Evolutionary conservation across 2,113 vertebrate genomes (phyloP).

Genomic region (Notothenia coriiceps): DNA sequence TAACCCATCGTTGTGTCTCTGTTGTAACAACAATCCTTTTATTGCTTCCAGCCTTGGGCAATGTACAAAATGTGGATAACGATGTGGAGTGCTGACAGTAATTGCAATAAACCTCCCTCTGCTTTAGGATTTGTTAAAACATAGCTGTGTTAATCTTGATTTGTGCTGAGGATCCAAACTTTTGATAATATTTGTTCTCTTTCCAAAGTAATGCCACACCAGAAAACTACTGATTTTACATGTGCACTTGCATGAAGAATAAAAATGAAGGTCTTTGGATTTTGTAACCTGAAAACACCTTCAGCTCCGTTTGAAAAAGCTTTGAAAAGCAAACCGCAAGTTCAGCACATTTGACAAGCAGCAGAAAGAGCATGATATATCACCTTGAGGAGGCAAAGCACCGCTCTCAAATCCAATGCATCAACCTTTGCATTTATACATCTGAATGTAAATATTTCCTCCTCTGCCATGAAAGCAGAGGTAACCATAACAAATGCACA

Average conservation of each 20-base stretch:
- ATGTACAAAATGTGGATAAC: constrained; percentile 11
- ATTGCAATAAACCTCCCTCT: constrained; percentile 35
- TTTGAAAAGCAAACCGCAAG: constrained; percentile 53
- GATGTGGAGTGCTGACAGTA: background rate
- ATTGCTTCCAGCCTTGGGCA: constrained; percentile 1
- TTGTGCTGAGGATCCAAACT: constrained; percentile 20
- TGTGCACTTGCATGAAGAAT: constrained; percentile 35
- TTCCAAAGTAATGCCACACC: constrained; percentile 17
- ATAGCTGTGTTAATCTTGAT: constrained; percentile 13
- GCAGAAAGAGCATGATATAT: constrained; percentile 64
- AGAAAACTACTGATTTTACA: constrained; percentile 30
- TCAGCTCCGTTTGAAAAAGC: constrained; percentile 39
- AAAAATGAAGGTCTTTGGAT: constrained; percentile 31
- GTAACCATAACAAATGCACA: constrained; percentile 62
- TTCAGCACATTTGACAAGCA: constrained; percentile 67
- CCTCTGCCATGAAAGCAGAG: constrained; percentile 39
- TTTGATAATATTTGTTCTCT: constrained; percentile 21
- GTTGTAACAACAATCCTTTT: constrained; percentile 2
- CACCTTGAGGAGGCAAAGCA: constrained; percentile 44
- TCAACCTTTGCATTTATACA: constrained; percentile 51
- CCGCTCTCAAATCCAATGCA: constrained; percentile 48
- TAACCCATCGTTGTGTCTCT: background rate
- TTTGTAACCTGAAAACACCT: constrained; percentile 40
- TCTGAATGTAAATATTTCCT: constrained; percentile 48
- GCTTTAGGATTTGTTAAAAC: constrained; percentile 34